Evolutionary conservation across 2,113 vertebrate genomes (phyloP).

Genomic region (Sceloporus undulatus): DNA sequence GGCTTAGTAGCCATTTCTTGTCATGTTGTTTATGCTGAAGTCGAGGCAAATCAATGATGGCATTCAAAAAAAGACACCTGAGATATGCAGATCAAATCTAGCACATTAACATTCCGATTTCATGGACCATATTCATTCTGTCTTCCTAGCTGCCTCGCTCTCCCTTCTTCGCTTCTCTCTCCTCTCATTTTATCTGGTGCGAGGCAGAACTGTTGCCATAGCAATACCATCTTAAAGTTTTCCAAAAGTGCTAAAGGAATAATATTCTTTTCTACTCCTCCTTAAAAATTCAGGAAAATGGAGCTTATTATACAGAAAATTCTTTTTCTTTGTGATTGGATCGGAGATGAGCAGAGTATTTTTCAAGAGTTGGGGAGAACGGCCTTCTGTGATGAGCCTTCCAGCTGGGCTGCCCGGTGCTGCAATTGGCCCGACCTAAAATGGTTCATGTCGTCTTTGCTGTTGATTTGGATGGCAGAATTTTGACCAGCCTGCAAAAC

Average conservation of each 20-base stretch:
- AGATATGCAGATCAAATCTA: constrained; percentile 56
- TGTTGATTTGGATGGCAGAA: constrained; percentile 16
- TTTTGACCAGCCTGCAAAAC: constrained; percentile 1
- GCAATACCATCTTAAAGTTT: constrained; percentile 84
- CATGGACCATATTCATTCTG: background rate
- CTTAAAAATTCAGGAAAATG: constrained; percentile 72
- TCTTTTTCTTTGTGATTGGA: constrained; percentile 55
- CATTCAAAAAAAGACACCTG: constrained; percentile 56
- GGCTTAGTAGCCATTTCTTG: constrained; percentile 49
- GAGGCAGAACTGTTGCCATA: constrained; percentile 79
- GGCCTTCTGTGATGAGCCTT: constrained; percentile 59
- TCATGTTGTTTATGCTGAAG: constrained; percentile 64
- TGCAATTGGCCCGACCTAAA: constrained; percentile 68
- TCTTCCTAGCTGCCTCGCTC: constrained; percentile 5
- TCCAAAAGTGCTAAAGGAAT: constrained; percentile 80
- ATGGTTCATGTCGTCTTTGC: constrained; percentile 34
- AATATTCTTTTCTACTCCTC: constrained; percentile 78
- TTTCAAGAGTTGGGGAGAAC: constrained; percentile 54
- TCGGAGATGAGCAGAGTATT: constrained; percentile 64
- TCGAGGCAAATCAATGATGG: constrained; percentile 60
- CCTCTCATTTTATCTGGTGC: constrained; percentile 56
- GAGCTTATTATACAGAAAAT: constrained; percentile 76
- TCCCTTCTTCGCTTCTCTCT: constrained; percentile 28
- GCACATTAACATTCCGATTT: constrained; percentile 60
- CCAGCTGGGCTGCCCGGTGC: constrained; percentile 60